Base-by-base conservation (phyloP, 2,888 invertebrate species). In the Timema podura region DNA sequence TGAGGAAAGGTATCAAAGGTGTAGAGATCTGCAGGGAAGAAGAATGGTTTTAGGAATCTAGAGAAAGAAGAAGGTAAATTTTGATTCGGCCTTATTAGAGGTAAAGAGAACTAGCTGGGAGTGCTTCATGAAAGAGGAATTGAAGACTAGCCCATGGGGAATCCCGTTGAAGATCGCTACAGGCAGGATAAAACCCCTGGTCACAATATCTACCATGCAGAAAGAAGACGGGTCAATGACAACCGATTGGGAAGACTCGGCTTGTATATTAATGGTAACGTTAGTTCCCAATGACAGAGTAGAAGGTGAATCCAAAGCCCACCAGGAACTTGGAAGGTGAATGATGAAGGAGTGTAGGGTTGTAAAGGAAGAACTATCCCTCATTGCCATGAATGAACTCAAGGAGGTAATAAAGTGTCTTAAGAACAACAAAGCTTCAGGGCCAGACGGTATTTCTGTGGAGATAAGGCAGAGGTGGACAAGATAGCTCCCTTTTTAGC, bases 381-480 rank as follows among this genome's bases (percentile, higher is more conserved):
- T 5, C 47, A 5, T 46, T 65, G 15, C 6, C 5, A 10, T 44
- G 16, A n/a, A 30, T 13, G 8, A 30, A 49, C 30, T 67, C 2
- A 2, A 10, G 11, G 1, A 5, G 1, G 8, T 16, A 1, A 5
- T 51, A 16, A 16, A 9, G 3, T 8, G 16, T 1, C 5, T 51
- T 44, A 51, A 51, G n/a, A 16, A n/a, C 5, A 2, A 51, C 7
- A 51, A 67, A 44, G 67, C 54, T 1, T 5, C 67, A 1, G 67
- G 67, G 0, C 67, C 67, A n/a, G 67, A 67, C n/a, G 47, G 48
- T n/a, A 66, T 66, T 9, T 6, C 47, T n/a, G 66, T 48, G 48
- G 48, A 48, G 30, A 6, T 66, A n/a, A n/a, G n/a, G n/a, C n/a
- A n/a, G n/a, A n/a, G n/a, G n/a, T n/a, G n/a, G n/a, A n/a, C n/a